Base-by-base conservation (phyloP, 2,113 vertebrate species). In the Ornithorhynchus anatinus region DNA sequence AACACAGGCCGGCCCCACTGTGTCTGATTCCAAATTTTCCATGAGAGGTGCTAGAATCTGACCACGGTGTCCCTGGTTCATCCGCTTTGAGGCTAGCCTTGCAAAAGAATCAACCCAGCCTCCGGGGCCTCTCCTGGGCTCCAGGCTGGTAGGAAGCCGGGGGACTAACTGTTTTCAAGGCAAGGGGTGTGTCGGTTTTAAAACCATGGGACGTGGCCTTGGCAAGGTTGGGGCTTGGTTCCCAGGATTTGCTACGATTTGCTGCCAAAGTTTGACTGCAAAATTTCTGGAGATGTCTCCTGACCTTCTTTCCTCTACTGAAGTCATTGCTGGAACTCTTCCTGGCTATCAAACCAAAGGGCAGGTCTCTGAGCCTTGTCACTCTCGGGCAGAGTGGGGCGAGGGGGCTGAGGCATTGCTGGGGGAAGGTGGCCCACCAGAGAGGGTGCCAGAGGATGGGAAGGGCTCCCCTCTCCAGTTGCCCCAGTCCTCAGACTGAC, bases 1-100 rank as follows among this genome's bases (percentile, higher is more conserved):
- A n/a, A n/a, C n/a, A 22, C 3, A 50, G 67, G 48, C 17, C 17
- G 27, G 1, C 13, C 36, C 15, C 59, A 3, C 50, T 59, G 31
- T 27, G 10, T 6, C 45, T 29, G 5, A 47, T 65, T 42, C 40
- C 19, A 56, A 59, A 45, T 62, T 45, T 62, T 45, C 52, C 43
- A 2, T 61, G 27, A 72, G 53, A 80, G 62, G 68, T 79, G 39
- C 75, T 65, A 44, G 25, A 47, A n/a, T 45, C 33, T 62, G 25
- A 52, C 1, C 10, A 37, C 40, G 50, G 42, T 50, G 31, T 44
- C 61, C 27, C 10, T 25, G 56, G 56, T 12, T 35, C 54, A 6
- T 36, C 37, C 48, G 35, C 23, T 39, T 39, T 62, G 36, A 44
- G 39, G 23, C 35, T 45, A 40, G 56, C 38, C 23, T 53, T 33